Conservation (phyloP, 1,140 invertebrate genomes). For the Leptonema lineaticorne region DNA sequence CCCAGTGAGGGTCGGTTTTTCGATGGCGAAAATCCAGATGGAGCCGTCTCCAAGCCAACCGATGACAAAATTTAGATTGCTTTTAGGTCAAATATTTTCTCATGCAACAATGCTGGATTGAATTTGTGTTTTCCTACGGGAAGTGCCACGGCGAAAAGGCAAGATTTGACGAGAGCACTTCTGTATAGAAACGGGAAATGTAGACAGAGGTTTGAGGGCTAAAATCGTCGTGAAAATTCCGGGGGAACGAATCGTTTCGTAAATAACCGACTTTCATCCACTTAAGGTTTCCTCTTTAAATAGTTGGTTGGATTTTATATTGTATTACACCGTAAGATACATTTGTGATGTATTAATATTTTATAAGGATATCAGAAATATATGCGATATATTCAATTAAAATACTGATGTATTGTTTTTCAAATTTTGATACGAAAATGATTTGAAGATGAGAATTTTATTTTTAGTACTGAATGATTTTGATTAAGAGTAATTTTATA, state of each 20-base stretch:
- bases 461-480: too few species aligned
- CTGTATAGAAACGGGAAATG: background rate
- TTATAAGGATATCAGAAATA: too few species aligned
- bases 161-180: constrained; percentile 21
- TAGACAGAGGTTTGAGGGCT: background rate
- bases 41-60: constrained; percentile 4
- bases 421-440: too few species aligned
- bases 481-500: too few species aligned
- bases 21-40: constrained; percentile 36
- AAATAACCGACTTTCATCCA: background rate
- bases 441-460: too few species aligned
- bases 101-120: constrained; percentile 48
- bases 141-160: constrained; percentile 13
- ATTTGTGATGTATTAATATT: too few species aligned
- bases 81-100: constrained; percentile 52
- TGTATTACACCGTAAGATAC: too few species aligned
- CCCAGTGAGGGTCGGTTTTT: constrained; percentile 1
- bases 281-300: too few species aligned
- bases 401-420: too few species aligned
- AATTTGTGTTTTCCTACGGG: constrained; percentile 45
- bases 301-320: too few species aligned
- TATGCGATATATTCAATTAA: too few species aligned
- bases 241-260: background rate
- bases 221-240: too few species aligned
- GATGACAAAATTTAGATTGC: constrained; percentile 49